Base-by-base conservation (phyloP, 2,888 invertebrate genomes). In the Spisula solida region DNA sequence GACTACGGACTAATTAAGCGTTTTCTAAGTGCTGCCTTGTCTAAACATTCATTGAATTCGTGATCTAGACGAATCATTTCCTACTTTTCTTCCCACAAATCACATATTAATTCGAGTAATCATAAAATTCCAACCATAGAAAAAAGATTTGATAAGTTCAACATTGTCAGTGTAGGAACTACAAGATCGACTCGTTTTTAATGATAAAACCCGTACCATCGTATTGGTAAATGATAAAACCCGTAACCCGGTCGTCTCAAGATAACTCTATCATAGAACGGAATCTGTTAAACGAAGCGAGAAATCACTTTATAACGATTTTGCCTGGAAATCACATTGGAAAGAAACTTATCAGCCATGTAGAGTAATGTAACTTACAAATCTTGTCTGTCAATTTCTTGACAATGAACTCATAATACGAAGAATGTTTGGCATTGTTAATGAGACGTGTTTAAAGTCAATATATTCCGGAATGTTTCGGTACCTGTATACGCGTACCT, bases 271-370 rank as follows among this genome's bases (percentile, higher is more conserved):
- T 85, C 75, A 83, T 20, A 16, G 29, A 14, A 20, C 48, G 31
- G 55, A 47, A 85, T 85, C 78, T 75, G 78, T 20, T n/a, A 78
- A 85, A 85, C 84, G 84, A 85, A 31, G 84, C 84, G 55, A 56
- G 70, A 85, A 85, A 85, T 85, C 75, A 85, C 84, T 85, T 85
- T 85, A 85, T 85, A 85, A 85, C 84, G 84, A 85, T 41, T 55
- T 56, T 60, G 82, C 56, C 82, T 82, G 82, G 82, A 82, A 82
- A 82, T 29, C 8, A 55, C 82, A 82, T 82, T 81, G 25, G 16
- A 60, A 18, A 25, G 25, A n/a, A 75, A 16, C 31, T 18, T 34
- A 75, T 75, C 75, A 75, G 34, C 16, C 75, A 18, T 75, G 75
- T 75, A 34, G 34, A 34, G 25, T 34, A 56, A 60, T 29, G 18